phyloP scores from a whole-genome alignment of 2,113 vertebrate genomes.

The Paradoxurus hermaphroditus region DNA sequence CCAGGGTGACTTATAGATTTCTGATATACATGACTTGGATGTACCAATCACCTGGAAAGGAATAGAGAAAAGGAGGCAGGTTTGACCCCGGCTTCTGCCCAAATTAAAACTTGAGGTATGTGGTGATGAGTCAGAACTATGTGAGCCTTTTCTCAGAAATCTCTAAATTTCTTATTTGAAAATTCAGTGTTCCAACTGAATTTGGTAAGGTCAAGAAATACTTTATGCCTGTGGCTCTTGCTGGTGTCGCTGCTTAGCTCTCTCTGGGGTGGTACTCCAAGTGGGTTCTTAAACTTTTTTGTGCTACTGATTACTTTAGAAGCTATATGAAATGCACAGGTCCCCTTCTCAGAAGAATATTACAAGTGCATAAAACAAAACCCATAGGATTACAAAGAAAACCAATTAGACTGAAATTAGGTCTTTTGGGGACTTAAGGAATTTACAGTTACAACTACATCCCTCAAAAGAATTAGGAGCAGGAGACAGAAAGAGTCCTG shows the following conservation, averaged over 20 bases:
- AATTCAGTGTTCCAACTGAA: background rate
- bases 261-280: background rate
- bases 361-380: conserved; percentile 28
- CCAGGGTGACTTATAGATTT: background rate
- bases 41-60: background rate
- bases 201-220: conserved; percentile 21
- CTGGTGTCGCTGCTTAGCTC: background rate
- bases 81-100: background rate
- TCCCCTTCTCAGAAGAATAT: background rate
- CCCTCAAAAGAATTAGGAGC: background rate
- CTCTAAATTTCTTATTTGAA: background rate
- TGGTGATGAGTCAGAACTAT: background rate
- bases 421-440: background rate
- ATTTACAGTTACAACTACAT: background rate
- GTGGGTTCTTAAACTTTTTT: background rate
- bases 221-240: background rate
- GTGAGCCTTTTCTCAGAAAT: background rate
- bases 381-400: background rate
- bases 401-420: background rate
- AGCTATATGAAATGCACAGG: background rate
- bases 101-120: background rate
- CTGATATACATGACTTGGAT: background rate
- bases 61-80: background rate
- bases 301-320: background rate
- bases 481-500: background rate